A percentile compares a stretch with the other conserved stretches of the same genome.
phyloP scores from a whole-genome alignment of 2,888 invertebrate genomes.

The Drosophila austrosaltans region DNA sequence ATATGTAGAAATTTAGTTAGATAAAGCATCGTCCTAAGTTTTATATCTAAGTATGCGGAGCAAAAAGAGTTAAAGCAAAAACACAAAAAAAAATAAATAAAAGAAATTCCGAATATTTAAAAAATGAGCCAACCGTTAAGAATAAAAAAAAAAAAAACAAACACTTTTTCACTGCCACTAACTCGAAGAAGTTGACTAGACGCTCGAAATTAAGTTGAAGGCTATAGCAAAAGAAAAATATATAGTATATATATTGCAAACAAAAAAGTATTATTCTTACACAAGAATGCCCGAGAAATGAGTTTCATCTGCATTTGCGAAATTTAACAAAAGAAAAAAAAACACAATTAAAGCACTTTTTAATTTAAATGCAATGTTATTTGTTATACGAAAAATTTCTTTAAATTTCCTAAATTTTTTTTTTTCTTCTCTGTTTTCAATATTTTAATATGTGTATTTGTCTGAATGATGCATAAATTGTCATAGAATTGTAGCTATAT shows the following conservation, averaged over 20 bases:
- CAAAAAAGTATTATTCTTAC: constrained; percentile 34
- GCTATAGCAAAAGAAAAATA: neutral
- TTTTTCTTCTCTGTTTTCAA: constrained; percentile 6
- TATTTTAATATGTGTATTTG: constrained; percentile 15
- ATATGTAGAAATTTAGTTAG: neutral
- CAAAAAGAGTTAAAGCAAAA: neutral
- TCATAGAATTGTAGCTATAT: constrained; percentile 28
- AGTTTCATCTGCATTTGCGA: constrained; percentile 17
- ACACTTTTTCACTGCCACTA: constrained; percentile 30
- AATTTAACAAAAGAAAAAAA: constrained; percentile 1
- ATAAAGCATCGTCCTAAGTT: constrained; percentile 2
- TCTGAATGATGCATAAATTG: constrained; percentile 21
- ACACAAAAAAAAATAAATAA: neutral
- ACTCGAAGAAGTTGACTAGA: neutral
- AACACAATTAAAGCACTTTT: neutral
- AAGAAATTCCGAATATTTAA: constrained; percentile 37
- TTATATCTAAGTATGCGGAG: neutral
- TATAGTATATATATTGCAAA: neutral
- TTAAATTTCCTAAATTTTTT: neutral
- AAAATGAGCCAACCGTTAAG: neutral
- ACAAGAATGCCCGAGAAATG: neutral
- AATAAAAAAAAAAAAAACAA: neutral
- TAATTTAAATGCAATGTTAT: constrained; percentile 1
- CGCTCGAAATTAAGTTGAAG: constrained; percentile 7
- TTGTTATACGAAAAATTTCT: constrained; percentile 5